These are phyloP conservation scores for Embiotoca jacksoni DNA, from an alignment of 2,113 vertebrate genomes.

Conservation along the genomic window DNA sequence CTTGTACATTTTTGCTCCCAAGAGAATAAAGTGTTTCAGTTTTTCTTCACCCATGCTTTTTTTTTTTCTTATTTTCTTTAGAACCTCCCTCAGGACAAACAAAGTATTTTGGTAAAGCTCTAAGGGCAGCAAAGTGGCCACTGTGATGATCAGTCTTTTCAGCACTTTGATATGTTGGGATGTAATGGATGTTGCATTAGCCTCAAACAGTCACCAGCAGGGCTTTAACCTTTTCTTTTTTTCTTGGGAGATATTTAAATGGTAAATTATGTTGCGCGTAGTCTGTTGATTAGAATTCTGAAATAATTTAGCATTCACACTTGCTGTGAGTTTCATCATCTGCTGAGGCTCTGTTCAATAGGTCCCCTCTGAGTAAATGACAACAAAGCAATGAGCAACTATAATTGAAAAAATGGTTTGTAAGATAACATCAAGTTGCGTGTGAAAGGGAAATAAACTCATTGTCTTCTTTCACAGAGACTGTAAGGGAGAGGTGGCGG, in stretches of 20 bases:
- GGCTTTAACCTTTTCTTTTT: background rate
- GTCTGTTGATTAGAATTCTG: slow-evolving; percentile 21
- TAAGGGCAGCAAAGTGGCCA: background rate
- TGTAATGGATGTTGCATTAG: background rate
- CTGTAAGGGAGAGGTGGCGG: background rate
- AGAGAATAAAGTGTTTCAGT: background rate
- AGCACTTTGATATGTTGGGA: background rate
- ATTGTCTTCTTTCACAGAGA: slow-evolving; percentile 7
- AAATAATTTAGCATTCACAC: slow-evolving; percentile 51
- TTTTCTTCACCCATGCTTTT: background rate
- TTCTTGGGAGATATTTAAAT: slow-evolving; percentile 3
- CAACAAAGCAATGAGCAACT: slow-evolving; percentile 71
- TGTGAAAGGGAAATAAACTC: slow-evolving; percentile 44
- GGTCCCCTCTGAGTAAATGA: slow-evolving; percentile 57
- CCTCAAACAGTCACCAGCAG: background rate
- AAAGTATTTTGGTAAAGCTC: background rate
- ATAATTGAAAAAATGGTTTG: slow-evolving; percentile 71
- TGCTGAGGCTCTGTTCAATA: slow-evolving; percentile 30
- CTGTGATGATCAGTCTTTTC: background rate
- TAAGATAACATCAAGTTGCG: slow-evolving; percentile 64
- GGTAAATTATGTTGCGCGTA: slow-evolving; percentile 13
- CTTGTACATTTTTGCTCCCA: background rate
- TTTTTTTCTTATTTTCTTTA: background rate
- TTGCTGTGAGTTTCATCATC: slow-evolving; percentile 70
- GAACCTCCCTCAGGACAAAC: background rate